Evolutionary conservation across 2,888 invertebrate genomes (phyloP).

Genomic region (Tetranychus truncatus): DNA sequence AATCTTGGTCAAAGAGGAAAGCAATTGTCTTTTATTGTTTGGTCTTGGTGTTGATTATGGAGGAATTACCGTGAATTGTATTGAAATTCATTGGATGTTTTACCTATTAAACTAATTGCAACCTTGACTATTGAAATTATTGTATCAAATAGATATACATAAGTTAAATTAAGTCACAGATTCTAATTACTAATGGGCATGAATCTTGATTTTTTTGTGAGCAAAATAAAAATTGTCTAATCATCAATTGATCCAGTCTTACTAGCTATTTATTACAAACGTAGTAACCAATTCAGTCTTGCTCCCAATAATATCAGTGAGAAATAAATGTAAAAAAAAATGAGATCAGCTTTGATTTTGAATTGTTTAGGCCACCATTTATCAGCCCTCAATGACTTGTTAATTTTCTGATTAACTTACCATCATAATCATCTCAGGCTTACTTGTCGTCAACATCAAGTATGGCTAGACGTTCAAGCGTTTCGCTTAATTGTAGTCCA

Average conservation of each 20-base stretch:
- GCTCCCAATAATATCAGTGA: background rate
- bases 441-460: background rate
- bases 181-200: background rate
- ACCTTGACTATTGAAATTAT: too few relatives aligned
- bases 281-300: background rate
- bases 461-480: background rate
- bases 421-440: background rate
- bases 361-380: background rate
- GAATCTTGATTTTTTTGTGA: background rate
- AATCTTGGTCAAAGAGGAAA: too few relatives aligned
- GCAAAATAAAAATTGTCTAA: background rate
- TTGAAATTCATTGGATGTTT: too few relatives aligned
- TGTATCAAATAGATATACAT: too few relatives aligned
- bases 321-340: background rate
- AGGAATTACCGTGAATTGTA: too few relatives aligned
- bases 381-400: background rate
- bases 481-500: background rate
- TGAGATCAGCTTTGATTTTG: background rate
- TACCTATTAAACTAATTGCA: too few relatives aligned
- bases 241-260: background rate
- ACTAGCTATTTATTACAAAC: background rate
- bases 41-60: too few relatives aligned
- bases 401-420: background rate
- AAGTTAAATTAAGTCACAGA: too few relatives aligned
- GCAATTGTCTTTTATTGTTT: too few relatives aligned